Percentiles rank a stretch among this genome's conserved stretches.
phyloP scores from a whole-genome alignment of 2,113 vertebrate species.

The Albula glossodonta region DNA sequence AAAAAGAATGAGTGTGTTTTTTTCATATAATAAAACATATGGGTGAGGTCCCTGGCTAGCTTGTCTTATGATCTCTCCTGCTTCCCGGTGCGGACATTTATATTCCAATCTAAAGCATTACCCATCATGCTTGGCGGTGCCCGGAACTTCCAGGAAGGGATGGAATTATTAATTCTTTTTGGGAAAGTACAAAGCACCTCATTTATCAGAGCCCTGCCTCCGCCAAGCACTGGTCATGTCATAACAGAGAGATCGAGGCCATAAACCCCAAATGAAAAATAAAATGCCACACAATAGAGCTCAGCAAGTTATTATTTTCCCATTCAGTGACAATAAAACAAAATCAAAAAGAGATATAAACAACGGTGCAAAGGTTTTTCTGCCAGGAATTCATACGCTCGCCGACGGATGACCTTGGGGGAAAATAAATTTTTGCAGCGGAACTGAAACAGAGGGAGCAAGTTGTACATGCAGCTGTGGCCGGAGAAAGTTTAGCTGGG shows the following conservation, averaged over 20 bases:
- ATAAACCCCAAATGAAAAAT: conserved; percentile 55
- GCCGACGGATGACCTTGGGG: conserved; percentile 34
- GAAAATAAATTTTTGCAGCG: background rate
- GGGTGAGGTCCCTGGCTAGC: background rate
- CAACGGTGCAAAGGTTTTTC: conserved; percentile 40
- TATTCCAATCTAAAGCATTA: conserved; percentile 40
- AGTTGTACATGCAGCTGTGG: background rate
- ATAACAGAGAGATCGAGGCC: conserved; percentile 52
- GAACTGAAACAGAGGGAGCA: background rate
- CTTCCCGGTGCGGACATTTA: conserved; percentile 37
- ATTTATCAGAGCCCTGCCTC: conserved; percentile 54
- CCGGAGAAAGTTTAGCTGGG: background rate
- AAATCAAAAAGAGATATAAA: conserved; percentile 54
- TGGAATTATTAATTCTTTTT: conserved; percentile 59
- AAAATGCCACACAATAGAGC: conserved; percentile 43
- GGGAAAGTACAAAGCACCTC: conserved; percentile 49
- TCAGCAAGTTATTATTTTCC: conserved; percentile 48
- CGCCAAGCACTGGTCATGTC: conserved; percentile 50
- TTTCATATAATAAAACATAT: background rate
- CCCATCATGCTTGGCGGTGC: conserved; percentile 49
- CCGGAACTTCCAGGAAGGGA: conserved; percentile 42
- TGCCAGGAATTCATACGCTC: conserved; percentile 29
- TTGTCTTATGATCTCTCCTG: conserved; percentile 37
- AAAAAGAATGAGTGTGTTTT: background rate
- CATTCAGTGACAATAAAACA: conserved; percentile 51